Percentiles rank a stretch among this genome's conserved stretches.
phyloP scores from a whole-genome alignment of 2,797 vertebrate species.

The Acridotheres tristis region DNA sequence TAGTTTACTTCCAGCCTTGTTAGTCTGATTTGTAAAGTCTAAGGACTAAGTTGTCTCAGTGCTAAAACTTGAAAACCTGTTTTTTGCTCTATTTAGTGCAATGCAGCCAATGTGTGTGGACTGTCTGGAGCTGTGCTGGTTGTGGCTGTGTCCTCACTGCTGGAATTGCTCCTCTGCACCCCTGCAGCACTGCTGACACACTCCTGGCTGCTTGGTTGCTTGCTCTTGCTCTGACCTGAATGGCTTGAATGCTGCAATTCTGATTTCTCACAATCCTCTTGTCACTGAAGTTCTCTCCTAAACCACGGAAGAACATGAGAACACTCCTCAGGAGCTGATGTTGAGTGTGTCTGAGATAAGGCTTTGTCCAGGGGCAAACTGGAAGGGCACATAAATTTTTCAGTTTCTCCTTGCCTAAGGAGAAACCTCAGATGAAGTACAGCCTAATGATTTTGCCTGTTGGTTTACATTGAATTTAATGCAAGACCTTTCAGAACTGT shows the following conservation, averaged over 20 bases:
- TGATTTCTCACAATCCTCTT: not conserved
- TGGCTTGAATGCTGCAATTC: not conserved
- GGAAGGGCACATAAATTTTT: not conserved
- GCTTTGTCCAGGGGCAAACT: not conserved
- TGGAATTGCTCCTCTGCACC: not conserved
- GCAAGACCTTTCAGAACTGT: not conserved
- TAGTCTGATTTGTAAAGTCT: not conserved
- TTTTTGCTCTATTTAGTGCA: not conserved
- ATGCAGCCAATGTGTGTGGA: not conserved
- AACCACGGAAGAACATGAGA: not conserved
- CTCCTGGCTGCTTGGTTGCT: not conserved
- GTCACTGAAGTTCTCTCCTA: not conserved
- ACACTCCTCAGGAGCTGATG: not conserved
- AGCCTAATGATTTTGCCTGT: not conserved
- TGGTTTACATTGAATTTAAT: not conserved
- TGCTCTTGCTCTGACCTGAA: not conserved
- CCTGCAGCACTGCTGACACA: not conserved
- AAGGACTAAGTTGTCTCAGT: not conserved
- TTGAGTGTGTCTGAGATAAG: not conserved
- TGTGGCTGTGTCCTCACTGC: not conserved
- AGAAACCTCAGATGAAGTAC: not conserved
- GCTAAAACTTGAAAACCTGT: accelerated
- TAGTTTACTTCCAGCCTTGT: not conserved
- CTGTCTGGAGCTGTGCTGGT: not conserved
- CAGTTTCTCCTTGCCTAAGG: not conserved